phyloP scores from a whole-genome alignment of 2,113 vertebrate species.

The Engraulis encrasicolus region DNA sequence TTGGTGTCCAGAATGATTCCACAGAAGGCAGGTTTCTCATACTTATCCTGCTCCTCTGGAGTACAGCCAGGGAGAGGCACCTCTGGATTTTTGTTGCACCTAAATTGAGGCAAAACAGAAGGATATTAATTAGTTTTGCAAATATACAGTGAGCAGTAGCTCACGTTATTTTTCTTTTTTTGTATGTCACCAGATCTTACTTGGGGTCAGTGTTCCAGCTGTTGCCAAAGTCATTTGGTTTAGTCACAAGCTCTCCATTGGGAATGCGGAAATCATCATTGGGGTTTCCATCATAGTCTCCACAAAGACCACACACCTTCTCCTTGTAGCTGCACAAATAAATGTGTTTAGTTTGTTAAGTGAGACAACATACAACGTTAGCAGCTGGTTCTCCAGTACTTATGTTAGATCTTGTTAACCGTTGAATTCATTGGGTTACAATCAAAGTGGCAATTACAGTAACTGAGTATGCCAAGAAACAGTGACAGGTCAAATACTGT shows the following conservation, averaged over 20 bases:
- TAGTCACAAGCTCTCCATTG: slow-evolving; percentile 55
- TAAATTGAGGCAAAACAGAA: slow-evolving; percentile 22
- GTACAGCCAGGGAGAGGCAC: slow-evolving; percentile 63
- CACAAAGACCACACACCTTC: slow-evolving; percentile 70
- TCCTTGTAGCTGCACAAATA: slow-evolving; percentile 57
- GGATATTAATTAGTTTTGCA: too few species aligned
- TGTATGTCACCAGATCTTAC: slow-evolving; percentile 51
- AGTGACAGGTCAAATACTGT: too few species aligned
- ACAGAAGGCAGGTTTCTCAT: slow-evolving; percentile 65
- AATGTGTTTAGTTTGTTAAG: neutral
- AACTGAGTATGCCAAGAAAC: too few species aligned
- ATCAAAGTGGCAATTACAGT: too few species aligned
- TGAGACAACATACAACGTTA: neutral
- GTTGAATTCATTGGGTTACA: too few species aligned
- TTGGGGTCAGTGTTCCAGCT: slow-evolving; percentile 70
- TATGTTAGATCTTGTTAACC: too few species aligned
- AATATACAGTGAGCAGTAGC: too few species aligned
- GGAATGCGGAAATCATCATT: slow-evolving; percentile 71
- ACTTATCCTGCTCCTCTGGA: slow-evolving; percentile 59
- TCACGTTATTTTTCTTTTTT: neutral
- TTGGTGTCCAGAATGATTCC: slow-evolving; percentile 60
- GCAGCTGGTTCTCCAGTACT: too few species aligned
- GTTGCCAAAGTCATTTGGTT: slow-evolving; percentile 68
- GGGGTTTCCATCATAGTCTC: slow-evolving; percentile 65
- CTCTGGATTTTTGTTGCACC: slow-evolving; percentile 67